Conservation (phyloP, 2,797 vertebrate genomes). For the Pristis pectinata region DNA sequence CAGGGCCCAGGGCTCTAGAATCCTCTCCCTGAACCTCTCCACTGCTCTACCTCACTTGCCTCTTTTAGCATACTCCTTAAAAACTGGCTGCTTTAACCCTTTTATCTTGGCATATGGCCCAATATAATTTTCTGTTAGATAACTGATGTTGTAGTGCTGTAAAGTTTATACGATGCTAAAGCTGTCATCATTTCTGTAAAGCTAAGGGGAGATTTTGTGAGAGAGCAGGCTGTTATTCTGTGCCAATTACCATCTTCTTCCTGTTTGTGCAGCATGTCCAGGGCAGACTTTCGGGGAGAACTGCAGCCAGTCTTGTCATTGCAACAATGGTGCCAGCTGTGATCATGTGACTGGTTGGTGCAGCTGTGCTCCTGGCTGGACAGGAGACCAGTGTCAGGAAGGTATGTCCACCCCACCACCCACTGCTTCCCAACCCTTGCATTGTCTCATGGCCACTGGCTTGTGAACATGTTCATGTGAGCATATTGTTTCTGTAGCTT, state of each 20-base stretch:
- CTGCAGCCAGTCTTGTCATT: conserved; percentile 75
- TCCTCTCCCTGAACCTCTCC: neutral
- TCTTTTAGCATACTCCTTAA: neutral
- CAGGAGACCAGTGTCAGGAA: conserved; percentile 68
- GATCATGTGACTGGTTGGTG: conserved; percentile 70
- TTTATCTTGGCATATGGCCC: neutral
- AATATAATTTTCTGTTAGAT: neutral
- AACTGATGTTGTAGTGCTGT: no score
- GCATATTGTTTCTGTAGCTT: neutral
- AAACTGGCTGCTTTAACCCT: neutral
- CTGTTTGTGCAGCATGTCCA: conserved; percentile 64
- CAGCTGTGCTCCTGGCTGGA: conserved; percentile 74
- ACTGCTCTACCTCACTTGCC: no score
- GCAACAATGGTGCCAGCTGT: conserved; percentile 71
- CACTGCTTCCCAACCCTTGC: no score
- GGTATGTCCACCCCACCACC: conserved; percentile 51
- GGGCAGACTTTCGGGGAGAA: conserved; percentile 65
- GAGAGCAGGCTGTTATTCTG: neutral
- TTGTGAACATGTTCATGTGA: neutral
- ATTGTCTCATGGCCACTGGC: no score
- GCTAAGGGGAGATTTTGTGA: neutral
- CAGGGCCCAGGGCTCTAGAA: neutral
- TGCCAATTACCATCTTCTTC: neutral
- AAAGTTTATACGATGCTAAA: no score
- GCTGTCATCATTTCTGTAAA: neutral